phyloP scores from a whole-genome alignment of 1,140 invertebrate genomes.

The Colletes gigas region DNA sequence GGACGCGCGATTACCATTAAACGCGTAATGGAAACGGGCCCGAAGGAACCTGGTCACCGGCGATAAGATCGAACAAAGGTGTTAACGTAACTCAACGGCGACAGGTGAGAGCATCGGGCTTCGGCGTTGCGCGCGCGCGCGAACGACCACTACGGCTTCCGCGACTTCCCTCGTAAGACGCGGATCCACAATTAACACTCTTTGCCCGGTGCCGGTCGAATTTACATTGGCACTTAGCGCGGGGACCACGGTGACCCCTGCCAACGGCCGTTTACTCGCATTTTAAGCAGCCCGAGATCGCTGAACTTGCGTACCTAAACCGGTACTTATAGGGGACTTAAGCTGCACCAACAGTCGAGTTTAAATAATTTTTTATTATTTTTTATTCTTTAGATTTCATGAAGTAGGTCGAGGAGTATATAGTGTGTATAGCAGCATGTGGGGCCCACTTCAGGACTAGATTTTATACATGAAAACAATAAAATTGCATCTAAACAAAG shows the following conservation, averaged over 20 bases:
- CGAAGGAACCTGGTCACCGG: constrained; percentile 53
- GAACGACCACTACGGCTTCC: constrained; percentile 24
- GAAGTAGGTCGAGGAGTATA: no score
- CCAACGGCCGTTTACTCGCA: no score
- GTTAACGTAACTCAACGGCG: constrained; percentile 66
- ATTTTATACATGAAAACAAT: no score
- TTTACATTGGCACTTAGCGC: constrained; percentile 63
- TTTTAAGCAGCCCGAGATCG: no score
- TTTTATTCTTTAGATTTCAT: no score
- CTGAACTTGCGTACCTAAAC: neutral
- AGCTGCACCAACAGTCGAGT: no score
- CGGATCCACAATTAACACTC: constrained; percentile 73
- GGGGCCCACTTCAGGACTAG: no score
- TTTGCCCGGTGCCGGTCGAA: constrained; percentile 33
- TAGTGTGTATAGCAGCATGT: no score
- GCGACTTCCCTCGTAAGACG: constrained; percentile 70
- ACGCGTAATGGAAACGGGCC: constrained; percentile 59
- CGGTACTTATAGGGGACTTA: no score
- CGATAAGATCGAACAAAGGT: constrained; percentile 69
- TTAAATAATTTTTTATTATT: no score
- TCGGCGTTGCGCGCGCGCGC: constrained; percentile 7
- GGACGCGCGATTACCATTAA: constrained; percentile 62
- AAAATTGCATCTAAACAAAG: no score
- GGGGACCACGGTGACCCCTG: no score
- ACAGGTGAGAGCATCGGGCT: constrained; percentile 62